These are phyloP conservation scores for Melanotaenia pygmaea DNA, from an alignment of 2,797 vertebrate species.

Conservation along the genomic window DNA sequence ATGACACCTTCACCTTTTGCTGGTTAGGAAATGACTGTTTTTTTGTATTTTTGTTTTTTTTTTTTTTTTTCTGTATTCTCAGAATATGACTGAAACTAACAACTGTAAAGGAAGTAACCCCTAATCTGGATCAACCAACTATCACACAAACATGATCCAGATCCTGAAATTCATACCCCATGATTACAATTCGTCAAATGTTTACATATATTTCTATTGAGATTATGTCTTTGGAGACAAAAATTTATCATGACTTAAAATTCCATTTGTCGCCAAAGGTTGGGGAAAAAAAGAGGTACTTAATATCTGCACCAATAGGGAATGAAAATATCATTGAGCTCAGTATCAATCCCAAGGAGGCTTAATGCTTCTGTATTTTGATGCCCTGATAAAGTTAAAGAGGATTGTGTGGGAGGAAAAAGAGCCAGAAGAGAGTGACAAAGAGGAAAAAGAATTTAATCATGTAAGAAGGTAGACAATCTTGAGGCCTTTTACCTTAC, in stretches of 20 bases:
- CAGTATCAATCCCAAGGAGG: conserved; percentile 69
- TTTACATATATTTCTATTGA: conserved; percentile 6
- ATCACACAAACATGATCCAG: not conserved
- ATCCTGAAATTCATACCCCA: not conserved
- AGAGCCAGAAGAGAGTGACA: conserved; percentile 39
- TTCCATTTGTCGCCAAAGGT: conserved; percentile 56
- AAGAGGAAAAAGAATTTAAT: conserved; percentile 47
- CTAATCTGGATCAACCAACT: not conserved
- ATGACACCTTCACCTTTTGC: no score
- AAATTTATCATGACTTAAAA: conserved; percentile 47
- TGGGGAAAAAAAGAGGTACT: conserved; percentile 50
- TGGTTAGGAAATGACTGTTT: not conserved
- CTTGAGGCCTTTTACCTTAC: conserved; percentile 9
- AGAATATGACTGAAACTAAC: not conserved
- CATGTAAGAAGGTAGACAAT: conserved; percentile 40
- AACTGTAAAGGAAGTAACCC: not conserved
- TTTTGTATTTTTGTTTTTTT: no score
- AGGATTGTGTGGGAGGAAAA: conserved; percentile 50
- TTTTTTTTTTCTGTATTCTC: not conserved
- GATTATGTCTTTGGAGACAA: conserved; percentile 20
- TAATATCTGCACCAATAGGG: conserved; percentile 53
- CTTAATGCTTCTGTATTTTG: conserved; percentile 60
- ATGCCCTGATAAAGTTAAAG: conserved; percentile 63
- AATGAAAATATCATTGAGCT: conserved; percentile 69
- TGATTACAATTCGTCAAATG: not conserved